These are phyloP conservation scores for Butorides virescens DNA, from an alignment of 2,113 vertebrate genomes.

Conservation along the genomic window DNA sequence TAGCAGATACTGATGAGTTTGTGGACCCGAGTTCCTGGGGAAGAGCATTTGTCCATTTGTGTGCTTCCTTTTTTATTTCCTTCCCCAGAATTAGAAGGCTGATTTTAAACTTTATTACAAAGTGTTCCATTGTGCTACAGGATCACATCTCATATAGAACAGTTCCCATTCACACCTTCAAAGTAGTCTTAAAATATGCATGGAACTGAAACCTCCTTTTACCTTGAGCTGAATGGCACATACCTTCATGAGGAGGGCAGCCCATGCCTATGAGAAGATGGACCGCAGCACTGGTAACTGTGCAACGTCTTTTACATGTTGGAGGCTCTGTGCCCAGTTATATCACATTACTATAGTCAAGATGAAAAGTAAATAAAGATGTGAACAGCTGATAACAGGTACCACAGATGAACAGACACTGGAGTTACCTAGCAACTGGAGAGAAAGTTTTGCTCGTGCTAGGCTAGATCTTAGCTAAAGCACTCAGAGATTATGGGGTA, in stretches of 20 bases:
- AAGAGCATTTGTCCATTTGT: not conserved
- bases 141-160: not conserved
- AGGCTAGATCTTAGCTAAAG: not conserved
- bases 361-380: conserved; percentile 46
- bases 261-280: not conserved
- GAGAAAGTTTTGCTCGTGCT: not conserved
- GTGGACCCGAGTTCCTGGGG: not conserved
- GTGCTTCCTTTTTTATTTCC: not conserved
- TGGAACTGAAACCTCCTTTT: not conserved
- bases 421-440: conserved; percentile 50
- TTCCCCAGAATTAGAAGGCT: not conserved
- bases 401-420: not conserved
- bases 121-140: not conserved
- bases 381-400: not conserved
- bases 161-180: not conserved
- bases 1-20: not conserved
- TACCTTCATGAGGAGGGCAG: not conserved
- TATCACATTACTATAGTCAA: not conserved
- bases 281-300: not conserved
- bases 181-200: not conserved
- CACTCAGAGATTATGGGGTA: conserved; percentile 8
- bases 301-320: not conserved
- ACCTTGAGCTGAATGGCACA: not conserved
- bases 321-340: not conserved
- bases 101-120: not conserved